Conservation (phyloP, 1,140 invertebrate species). For the Ladona fulva region DNA sequence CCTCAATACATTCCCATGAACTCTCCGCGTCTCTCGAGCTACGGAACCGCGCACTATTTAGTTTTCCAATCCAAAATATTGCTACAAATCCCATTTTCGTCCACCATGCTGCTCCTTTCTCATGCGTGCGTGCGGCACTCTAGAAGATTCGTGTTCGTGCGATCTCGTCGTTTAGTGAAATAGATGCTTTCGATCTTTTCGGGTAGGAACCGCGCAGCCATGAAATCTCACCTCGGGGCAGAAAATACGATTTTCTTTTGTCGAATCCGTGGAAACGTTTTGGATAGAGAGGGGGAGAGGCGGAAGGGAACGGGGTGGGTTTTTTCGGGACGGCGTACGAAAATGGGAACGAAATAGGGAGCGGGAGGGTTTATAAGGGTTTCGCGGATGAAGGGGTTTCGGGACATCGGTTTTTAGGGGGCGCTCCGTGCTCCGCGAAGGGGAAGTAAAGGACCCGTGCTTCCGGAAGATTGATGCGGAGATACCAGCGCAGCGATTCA, state of each 20-base stretch:
- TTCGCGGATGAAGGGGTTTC: not conserved
- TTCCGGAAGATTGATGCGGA: not conserved
- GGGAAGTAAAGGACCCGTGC: not conserved
- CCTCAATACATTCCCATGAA: too few relatives aligned
- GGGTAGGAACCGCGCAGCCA: not conserved
- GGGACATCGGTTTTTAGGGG: not conserved
- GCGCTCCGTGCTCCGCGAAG: not conserved
- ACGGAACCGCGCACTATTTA: too few relatives aligned
- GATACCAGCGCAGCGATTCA: not conserved
- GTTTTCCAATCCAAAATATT: too few relatives aligned
- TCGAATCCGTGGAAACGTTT: not conserved
- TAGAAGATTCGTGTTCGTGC: too few relatives aligned
- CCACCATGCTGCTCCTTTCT: too few relatives aligned
- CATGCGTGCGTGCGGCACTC: too few relatives aligned
- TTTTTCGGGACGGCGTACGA: not conserved
- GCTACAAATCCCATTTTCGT: too few relatives aligned
- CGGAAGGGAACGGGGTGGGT: not conserved
- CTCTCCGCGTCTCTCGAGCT: too few relatives aligned
- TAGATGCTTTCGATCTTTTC: too few relatives aligned
- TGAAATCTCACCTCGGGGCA: not conserved
- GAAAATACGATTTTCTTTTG: constrained; percentile 9
- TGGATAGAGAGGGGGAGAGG: not conserved
- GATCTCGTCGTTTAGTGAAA: too few relatives aligned
- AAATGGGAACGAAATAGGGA: not conserved
- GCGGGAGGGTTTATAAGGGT: not conserved